These are phyloP conservation scores for Ailuropoda melanoleuca DNA, from an alignment of 2,113 vertebrate genomes.

Conservation along the genomic window DNA sequence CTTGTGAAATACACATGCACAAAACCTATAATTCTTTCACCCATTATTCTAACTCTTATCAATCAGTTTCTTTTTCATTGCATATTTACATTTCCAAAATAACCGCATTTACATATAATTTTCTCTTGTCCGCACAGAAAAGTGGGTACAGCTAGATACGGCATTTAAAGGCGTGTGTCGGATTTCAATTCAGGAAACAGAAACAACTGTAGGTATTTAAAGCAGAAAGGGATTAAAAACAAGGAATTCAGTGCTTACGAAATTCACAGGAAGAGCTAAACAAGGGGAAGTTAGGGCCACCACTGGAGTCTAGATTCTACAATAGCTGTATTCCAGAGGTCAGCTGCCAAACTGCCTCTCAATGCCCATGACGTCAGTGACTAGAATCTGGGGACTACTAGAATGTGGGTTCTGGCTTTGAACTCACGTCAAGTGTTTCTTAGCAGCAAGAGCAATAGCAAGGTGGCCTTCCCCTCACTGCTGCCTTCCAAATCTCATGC, in stretches of 20 bases:
- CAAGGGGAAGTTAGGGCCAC: not conserved
- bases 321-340: not conserved
- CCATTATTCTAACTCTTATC: conserved; percentile 41
- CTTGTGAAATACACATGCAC: not conserved
- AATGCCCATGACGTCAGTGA: not conserved
- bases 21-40: conserved; percentile 2
- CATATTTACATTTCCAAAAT: conserved; percentile 55
- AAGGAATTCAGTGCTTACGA: not conserved
- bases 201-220: conserved; percentile 9
- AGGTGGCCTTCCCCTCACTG: not conserved
- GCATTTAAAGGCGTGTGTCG: not conserved
- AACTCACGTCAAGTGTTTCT: not conserved
- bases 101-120: conserved; percentile 44
- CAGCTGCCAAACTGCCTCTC: not conserved
- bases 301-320: not conserved
- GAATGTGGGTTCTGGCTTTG: not conserved
- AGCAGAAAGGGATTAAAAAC: conserved; percentile 38
- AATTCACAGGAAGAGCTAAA: not conserved
- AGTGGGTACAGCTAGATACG: not conserved
- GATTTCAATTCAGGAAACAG: conserved; percentile 27
- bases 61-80: conserved; percentile 11
- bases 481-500: not conserved
- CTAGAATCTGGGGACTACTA: not conserved
- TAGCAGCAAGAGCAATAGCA: not conserved
- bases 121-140: conserved; percentile 23